phyloP scores from a whole-genome alignment of 2,797 vertebrate genomes.

The Eulemur mongoz region DNA sequence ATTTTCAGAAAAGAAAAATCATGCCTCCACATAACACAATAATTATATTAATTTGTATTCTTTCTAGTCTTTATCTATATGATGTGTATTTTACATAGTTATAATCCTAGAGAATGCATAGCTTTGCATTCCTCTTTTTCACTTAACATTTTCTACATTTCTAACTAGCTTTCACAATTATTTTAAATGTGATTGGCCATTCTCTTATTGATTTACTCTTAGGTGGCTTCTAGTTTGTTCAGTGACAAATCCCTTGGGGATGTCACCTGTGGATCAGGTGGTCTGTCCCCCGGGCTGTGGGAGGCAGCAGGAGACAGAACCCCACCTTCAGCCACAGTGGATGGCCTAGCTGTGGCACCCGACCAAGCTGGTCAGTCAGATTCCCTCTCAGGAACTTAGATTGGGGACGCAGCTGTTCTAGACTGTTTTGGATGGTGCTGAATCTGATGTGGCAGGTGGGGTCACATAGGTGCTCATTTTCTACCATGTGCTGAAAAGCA shows the following conservation, averaged over 20 bases:
- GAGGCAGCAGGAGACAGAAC: neutral
- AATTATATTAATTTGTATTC: neutral
- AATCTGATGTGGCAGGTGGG: neutral
- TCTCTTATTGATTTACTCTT: neutral
- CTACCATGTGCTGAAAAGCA: neutral
- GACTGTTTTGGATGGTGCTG: neutral
- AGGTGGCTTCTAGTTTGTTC: neutral
- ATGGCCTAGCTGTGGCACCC: neutral
- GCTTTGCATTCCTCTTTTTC: neutral
- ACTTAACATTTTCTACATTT: neutral
- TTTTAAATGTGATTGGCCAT: neutral
- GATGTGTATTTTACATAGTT: neutral
- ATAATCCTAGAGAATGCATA: neutral
- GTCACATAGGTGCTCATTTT: neutral
- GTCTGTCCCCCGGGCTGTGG: neutral
- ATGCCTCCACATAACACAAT: neutral
- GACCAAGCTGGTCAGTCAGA: neutral
- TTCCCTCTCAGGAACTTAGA: neutral
- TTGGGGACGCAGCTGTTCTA: neutral
- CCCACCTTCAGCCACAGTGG: neutral
- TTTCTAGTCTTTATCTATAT: neutral
- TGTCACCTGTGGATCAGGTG: neutral
- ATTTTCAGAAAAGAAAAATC: neutral
- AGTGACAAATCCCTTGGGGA: neutral
- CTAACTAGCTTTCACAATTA: neutral